A percentile compares a stretch with the other conserved stretches of the same genome.
phyloP scores from a whole-genome alignment of 2,113 vertebrate genomes.

The Pelmatolapia mariae region DNA sequence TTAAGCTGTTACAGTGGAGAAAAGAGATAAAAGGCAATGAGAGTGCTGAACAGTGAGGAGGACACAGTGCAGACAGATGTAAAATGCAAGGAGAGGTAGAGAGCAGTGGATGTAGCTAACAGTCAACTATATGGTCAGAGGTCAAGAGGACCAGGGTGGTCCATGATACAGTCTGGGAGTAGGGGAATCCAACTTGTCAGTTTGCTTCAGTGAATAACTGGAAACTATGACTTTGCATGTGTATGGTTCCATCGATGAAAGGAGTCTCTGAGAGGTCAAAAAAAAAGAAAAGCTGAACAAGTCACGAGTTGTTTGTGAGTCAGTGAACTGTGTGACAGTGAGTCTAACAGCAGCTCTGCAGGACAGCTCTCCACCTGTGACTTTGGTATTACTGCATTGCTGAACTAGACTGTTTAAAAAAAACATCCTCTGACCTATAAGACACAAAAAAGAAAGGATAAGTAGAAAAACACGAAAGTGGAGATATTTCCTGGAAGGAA shows the following conservation, averaged over 20 bases:
- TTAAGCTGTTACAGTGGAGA: not conserved
- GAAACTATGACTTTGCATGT: not conserved
- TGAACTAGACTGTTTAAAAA: not conserved
- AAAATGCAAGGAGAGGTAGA: not conserved
- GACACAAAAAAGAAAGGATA: not conserved
- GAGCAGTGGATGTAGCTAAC: conserved; percentile 11
- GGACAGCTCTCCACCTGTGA: conserved; percentile 44
- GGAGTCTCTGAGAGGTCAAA: conserved; percentile 16
- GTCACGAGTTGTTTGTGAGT: conserved; percentile 57
- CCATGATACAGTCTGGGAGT: not conserved
- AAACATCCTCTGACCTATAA: conserved; percentile 1
- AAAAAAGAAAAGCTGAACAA: conserved; percentile 4
- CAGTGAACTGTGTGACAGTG: conserved; percentile 59
- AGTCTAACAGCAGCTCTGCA: conserved; percentile 50
- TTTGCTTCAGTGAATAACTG: conserved; percentile 13
- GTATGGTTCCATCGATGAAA: not conserved
- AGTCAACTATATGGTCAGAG: conserved; percentile 41
- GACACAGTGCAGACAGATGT: not conserved
- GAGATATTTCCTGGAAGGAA: conserved; percentile 26
- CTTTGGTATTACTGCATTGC: conserved; percentile 20
- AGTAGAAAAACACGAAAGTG: conserved; percentile 15
- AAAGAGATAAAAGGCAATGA: not conserved
- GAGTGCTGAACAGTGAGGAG: not conserved
- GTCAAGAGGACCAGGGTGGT: not conserved
- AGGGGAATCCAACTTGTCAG: not conserved